Evolutionary conservation across 2,888 invertebrate genomes (phyloP).

Genomic region (Hedya salicella): DNA sequence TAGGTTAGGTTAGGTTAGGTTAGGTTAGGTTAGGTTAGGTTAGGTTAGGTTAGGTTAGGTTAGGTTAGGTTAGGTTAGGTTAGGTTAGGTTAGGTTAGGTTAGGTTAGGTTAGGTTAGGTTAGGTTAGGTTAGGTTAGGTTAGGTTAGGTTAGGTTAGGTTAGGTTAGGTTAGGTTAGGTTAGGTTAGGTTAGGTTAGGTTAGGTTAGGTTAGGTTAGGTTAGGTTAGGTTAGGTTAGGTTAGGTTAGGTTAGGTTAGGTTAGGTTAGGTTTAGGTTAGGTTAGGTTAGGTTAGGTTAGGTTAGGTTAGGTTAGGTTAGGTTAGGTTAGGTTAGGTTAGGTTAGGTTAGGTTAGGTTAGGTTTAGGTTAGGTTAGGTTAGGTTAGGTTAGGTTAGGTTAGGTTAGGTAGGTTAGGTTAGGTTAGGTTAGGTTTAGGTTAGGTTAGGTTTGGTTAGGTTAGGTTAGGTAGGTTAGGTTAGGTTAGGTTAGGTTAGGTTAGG

Average conservation of each 20-base stretch:
- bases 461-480: slow-evolving; percentile 26
- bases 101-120: slow-evolving; percentile 5
- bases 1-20: slow-evolving; percentile 15
- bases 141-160: slow-evolving; percentile 26
- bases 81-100: slow-evolving; percentile 23
- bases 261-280: slow-evolving; percentile 26
- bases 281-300: slow-evolving; percentile 25
- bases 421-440: slow-evolving; percentile 26
- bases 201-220: slow-evolving; percentile 26
- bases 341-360: slow-evolving; percentile 26
- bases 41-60: slow-evolving; percentile 11
- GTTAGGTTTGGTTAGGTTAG: slow-evolving; percentile 25
- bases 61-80: slow-evolving; percentile 18
- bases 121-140: slow-evolving; percentile 24
- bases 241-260: slow-evolving; percentile 26
- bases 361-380: slow-evolving; percentile 26
- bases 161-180: slow-evolving; percentile 26
- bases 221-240: slow-evolving; percentile 26
- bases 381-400: slow-evolving; percentile 26
- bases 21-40: slow-evolving; percentile 5
- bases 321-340: slow-evolving; percentile 26
- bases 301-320: slow-evolving; percentile 26
- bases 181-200: slow-evolving; percentile 26
- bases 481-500: slow-evolving; percentile 26
- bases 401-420: slow-evolving; percentile 26